Percentiles rank a stretch among this genome's conserved stretches.
These are phyloP conservation scores for Pheosia gnoma DNA, from an alignment of 2,888 invertebrate genomes.

Conservation along the genomic window DNA sequence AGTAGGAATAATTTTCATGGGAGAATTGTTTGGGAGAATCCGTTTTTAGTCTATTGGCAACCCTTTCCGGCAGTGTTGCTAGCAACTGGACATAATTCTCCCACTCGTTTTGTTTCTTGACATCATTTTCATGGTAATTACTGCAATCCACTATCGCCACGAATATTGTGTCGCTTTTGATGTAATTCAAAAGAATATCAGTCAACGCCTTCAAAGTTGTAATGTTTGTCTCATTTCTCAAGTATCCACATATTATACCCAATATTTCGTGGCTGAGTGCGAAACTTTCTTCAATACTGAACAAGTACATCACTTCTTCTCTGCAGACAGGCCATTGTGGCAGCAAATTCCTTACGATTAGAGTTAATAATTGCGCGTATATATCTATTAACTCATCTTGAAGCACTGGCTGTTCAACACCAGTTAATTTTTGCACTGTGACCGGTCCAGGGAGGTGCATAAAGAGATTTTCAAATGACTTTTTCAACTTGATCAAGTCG, in stretches of 20 bases:
- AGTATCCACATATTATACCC: conserved; percentile 66
- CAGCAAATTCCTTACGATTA: conserved; percentile 77
- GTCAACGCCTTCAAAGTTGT: conserved; percentile 61
- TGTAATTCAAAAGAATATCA: conserved; percentile 71
- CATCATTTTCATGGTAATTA: conserved; percentile 41
- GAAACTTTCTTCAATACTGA: conserved; percentile 82
- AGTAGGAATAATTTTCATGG: conserved; percentile 82
- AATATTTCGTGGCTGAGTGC: conserved; percentile 76
- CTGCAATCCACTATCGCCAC: conserved; percentile 73
- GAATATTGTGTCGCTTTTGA: conserved; percentile 84
- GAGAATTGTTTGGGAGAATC: conserved; percentile 84
- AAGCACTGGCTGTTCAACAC: conserved; percentile 69
- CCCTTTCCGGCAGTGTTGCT: conserved; percentile 87
- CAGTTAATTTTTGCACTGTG: conserved; percentile 87
- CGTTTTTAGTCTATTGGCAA: conserved; percentile 87
- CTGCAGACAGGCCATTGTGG: conserved; percentile 84
- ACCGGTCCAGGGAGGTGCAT: conserved; percentile 82
- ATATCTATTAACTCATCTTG: conserved; percentile 62
- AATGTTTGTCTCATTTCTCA: conserved; percentile 69
- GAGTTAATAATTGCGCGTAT: conserved; percentile 80
- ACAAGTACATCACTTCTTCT: conserved; percentile 67
- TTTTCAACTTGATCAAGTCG: conserved; percentile 51
- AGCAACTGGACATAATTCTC: conserved; percentile 85
- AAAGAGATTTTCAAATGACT: conserved; percentile 34
- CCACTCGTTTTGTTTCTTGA: conserved; percentile 61